phyloP scores from a whole-genome alignment of 2,888 invertebrate genomes.

The Proisotoma minuta region DNA sequence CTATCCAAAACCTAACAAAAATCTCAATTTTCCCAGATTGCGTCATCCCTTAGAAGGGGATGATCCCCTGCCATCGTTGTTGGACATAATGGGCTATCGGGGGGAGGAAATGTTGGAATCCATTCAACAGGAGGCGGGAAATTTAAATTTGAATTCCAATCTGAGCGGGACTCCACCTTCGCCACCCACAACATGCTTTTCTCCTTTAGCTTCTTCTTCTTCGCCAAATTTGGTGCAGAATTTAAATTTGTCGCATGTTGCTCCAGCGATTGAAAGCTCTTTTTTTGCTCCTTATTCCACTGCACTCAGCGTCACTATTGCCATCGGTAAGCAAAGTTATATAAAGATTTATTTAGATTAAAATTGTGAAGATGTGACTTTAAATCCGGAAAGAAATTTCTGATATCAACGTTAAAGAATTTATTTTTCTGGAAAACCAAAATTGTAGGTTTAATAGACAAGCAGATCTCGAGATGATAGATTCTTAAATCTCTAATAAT shows the following conservation, averaged over 20 bases:
- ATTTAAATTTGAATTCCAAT: not conserved
- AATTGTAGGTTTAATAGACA: too few relatives aligned
- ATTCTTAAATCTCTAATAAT: too few relatives aligned
- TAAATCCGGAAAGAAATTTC: too few relatives aligned
- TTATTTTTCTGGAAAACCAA: too few relatives aligned
- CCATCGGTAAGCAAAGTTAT: slow-evolving; percentile 50
- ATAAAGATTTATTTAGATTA: slow-evolving; percentile 5
- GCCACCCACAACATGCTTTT: slow-evolving; percentile 46
- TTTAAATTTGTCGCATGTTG: not conserved
- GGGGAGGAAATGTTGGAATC: not conserved
- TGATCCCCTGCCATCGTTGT: slow-evolving; percentile 1
- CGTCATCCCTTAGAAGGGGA: slow-evolving; percentile 7
- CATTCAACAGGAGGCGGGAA: not conserved
- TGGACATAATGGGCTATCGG: slow-evolving; percentile 9
- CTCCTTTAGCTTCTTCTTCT: slow-evolving; percentile 42
- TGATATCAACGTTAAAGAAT: too few relatives aligned
- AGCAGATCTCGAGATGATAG: too few relatives aligned
- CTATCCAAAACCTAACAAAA: too few relatives aligned
- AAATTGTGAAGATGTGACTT: too few relatives aligned
- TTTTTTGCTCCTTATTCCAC: slow-evolving; percentile 81
- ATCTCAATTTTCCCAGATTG: slow-evolving; percentile 4
- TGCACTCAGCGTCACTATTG: slow-evolving; percentile 85
- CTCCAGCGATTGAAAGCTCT: slow-evolving; percentile 34
- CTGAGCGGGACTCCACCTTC: slow-evolving; percentile 29
- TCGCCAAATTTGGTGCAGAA: slow-evolving; percentile 7